Conservation (phyloP, 2,797 vertebrate genomes). For the Chromis chromis region DNA sequence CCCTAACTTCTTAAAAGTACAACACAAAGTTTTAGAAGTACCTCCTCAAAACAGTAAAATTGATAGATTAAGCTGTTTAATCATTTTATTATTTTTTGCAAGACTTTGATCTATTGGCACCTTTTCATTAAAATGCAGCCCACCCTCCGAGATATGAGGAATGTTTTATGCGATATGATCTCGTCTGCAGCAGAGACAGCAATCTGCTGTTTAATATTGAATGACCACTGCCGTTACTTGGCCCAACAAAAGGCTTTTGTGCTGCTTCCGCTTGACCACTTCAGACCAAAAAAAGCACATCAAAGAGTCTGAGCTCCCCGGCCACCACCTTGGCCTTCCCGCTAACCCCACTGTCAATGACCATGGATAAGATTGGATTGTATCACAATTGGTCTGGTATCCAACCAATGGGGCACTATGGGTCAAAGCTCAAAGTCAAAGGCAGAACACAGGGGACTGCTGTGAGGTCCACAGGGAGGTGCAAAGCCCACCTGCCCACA, state of each 20-base stretch:
- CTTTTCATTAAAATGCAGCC: constrained; percentile 1
- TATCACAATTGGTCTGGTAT: constrained; percentile 19
- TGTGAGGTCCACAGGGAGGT: constrained; percentile 46
- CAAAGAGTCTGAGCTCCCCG: constrained; percentile 51
- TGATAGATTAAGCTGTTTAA: no score
- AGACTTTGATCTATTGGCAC: neutral
- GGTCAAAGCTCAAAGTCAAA: constrained; percentile 69
- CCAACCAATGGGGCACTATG: constrained; percentile 35
- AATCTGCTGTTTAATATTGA: constrained; percentile 73
- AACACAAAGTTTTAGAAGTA: no score
- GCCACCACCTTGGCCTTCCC: constrained; percentile 36
- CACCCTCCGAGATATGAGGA: neutral
- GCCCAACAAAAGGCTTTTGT: constrained; percentile 70
- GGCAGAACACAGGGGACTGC: constrained; percentile 49
- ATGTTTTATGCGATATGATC: constrained; percentile 1
- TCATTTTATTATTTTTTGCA: neutral
- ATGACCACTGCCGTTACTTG: constrained; percentile 55
- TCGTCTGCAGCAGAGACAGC: constrained; percentile 38
- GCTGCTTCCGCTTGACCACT: constrained; percentile 64
- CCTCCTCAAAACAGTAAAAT: no score
- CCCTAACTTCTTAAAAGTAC: no score
- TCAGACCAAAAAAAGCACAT: constrained; percentile 51
- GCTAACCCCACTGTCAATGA: constrained; percentile 30
- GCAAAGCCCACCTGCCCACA: constrained; percentile 58
- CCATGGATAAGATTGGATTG: constrained; percentile 32